Base-by-base conservation (phyloP, 1,140 invertebrate genomes). In the Drosophila lini region DNA sequence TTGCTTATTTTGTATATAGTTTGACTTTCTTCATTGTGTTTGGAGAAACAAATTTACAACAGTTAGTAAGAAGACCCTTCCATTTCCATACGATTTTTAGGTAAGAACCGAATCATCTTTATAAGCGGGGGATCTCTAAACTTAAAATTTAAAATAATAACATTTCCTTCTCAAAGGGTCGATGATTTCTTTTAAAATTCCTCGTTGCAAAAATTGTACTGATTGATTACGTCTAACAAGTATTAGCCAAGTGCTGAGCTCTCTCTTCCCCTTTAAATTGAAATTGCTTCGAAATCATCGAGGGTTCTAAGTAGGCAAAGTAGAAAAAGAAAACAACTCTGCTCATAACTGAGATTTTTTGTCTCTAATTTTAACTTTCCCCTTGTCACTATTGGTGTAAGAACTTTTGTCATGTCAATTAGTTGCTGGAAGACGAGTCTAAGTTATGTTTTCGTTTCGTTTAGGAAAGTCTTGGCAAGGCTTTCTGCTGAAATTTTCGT, bases 391-490 rank as follows among this genome's bases (percentile, higher is more conserved):
- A 57, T 70, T 71, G 68, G 76, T 85, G 45, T 64, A 84, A 84
- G 82, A 62, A 78, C 56, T 68, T 80, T 68, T 70, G 58, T 82
- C 67, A 76, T 80, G 50, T 88, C 76, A 88, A 88, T 83, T 83
- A 75, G 84, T 89, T 88, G 62, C 84, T 89, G 84, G 84, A 89
- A 89, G 84, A 89, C 84, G 78, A 89, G 84, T 89, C 84, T 89
- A 84, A 89, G 78, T 84, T 81, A 60, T 61, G 45, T 81, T 69
- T 84, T 61, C 42, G 44, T 47, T 36, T 53, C 31, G 13, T 64
- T 57, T 53, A 59, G 53, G 73, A 71, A 65, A 77, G 68, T 69
- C 61, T 69, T 52, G 67, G 67, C 41, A 75, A 75, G 62, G 61
- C 52, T 62, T 74, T 47, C 47, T 13, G 25, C 53, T 50, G 52